A percentile compares a stretch with the other conserved stretches of the same genome.
Evolutionary conservation across 2,113 vertebrate genomes (phyloP).

Genomic region (Pyrgilauda ruficollis): DNA sequence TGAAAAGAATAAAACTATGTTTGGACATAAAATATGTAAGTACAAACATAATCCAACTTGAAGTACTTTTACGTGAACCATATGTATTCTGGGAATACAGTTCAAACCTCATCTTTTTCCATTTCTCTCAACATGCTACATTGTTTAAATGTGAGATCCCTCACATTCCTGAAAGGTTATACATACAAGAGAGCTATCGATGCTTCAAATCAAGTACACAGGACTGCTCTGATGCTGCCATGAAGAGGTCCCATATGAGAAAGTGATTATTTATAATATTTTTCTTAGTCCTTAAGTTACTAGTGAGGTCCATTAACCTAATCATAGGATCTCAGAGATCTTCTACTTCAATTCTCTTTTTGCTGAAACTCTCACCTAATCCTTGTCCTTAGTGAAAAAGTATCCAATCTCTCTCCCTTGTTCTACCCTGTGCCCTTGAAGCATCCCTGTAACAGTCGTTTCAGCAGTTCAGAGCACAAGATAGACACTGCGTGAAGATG

Average conservation of each 20-base stretch:
- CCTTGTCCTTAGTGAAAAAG: background rate
- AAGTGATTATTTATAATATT: background rate
- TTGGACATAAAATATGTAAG: background rate
- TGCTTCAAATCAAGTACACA: background rate
- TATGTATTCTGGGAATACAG: background rate
- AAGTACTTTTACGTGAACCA: background rate
- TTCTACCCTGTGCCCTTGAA: background rate
- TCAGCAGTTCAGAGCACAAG: background rate
- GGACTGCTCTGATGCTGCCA: background rate
- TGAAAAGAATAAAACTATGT: background rate
- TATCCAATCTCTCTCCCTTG: background rate
- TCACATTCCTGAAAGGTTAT: background rate
- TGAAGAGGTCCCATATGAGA: background rate
- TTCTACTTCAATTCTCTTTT: background rate
- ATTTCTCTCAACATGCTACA: background rate
- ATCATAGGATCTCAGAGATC: background rate
- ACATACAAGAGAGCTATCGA: accelerated
- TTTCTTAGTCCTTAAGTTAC: background rate
- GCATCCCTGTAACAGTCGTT: background rate
- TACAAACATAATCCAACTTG: background rate
- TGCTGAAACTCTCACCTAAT: background rate
- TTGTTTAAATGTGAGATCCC: background rate
- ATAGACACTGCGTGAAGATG: background rate
- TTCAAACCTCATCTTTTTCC: background rate
- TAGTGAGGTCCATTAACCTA: background rate